Evolutionary conservation across 2,888 invertebrate species (phyloP), one percentile per base, ranked within the genome.

Genomic region (Anthrax anthrax): DNA sequence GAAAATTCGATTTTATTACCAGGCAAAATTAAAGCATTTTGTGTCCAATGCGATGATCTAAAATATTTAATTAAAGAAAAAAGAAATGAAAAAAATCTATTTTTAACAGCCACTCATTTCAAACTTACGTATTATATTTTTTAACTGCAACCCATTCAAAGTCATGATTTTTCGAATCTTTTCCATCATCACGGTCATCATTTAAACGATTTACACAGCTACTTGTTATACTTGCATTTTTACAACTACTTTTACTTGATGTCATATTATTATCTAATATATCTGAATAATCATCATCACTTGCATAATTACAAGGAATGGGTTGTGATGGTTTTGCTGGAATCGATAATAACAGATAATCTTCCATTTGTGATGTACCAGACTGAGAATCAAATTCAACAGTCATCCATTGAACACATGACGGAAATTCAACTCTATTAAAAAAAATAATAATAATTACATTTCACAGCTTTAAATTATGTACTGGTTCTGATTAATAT

Each of bases 1-100:
- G 94, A 92, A 66, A 97, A 94, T 58, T 94, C 80, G 0, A 96
- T 84, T 70, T 92, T 89, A 64, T 94, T 91, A 17, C 94, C 95
- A 34, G 95, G 94, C 37, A 95, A 69, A 47, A 94, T 74, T 14
- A 95, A 72, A 0, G 87, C 81, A 55, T 80, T 83, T 57, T 84
- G 83, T 0, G 95, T 89, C 95, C 96, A 97, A 47, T 65, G 61
- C 6, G 64, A 60, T 3, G 63, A 49, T 4, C 67, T 67, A 41
- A 44, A 37, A 34, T 4, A n/a, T n/a, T n/a, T n/a, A 44, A 18
- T 39, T 36, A 27, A n/a, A 34, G 13, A 18, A 16, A 37, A 39
- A 4, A 43, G 18, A n/a, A n/a, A n/a, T n/a, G n/a, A n/a, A n/a
- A n/a, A n/a, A n/a, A n/a, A n/a, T n/a, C n/a, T n/a, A n/a, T n/a